Conservation (phyloP, 1,140 invertebrate genomes). For the Drosophila chauvacae region DNA sequence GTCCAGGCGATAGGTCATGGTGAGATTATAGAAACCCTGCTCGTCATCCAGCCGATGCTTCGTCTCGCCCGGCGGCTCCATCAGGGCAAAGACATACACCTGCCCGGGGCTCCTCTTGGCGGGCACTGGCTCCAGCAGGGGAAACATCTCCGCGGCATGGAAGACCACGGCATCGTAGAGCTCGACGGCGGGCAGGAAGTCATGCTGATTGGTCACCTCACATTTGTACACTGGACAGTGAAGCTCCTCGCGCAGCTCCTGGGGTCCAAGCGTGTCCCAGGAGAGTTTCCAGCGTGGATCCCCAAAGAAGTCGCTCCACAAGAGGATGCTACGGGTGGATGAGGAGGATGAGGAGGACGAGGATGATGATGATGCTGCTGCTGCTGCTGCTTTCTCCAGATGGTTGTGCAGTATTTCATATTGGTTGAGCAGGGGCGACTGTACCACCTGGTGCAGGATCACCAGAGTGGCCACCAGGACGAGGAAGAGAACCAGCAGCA, state of each 20-base stretch:
- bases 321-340: slow-evolving; percentile 55
- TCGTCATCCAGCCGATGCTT: slow-evolving; percentile 65
- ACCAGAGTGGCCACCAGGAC: slow-evolving; percentile 24
- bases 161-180: slow-evolving; percentile 84
- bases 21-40: slow-evolving; percentile 86
- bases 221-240: slow-evolving; percentile 68
- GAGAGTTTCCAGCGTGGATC: slow-evolving; percentile 69
- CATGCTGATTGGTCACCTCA: slow-evolving; percentile 64
- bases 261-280: slow-evolving; percentile 56
- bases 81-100: slow-evolving; percentile 70
- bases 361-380: neutral
- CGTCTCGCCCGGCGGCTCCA: slow-evolving; percentile 80
- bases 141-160: slow-evolving; percentile 74
- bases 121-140: slow-evolving; percentile 38
- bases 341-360: neutral
- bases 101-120: slow-evolving; percentile 30
- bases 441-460: slow-evolving; percentile 40
- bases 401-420: slow-evolving; percentile 63
- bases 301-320: slow-evolving; percentile 76
- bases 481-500: slow-evolving; percentile 23
- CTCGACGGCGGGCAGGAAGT: slow-evolving; percentile 63
- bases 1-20: slow-evolving; percentile 87
- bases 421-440: slow-evolving; percentile 65
- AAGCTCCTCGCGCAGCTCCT: slow-evolving; percentile 61
- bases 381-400: neutral